Percentiles rank a stretch among this genome's conserved stretches.
phyloP scores from a whole-genome alignment of 2,888 invertebrate species.

The Ametastegia equiseti region DNA sequence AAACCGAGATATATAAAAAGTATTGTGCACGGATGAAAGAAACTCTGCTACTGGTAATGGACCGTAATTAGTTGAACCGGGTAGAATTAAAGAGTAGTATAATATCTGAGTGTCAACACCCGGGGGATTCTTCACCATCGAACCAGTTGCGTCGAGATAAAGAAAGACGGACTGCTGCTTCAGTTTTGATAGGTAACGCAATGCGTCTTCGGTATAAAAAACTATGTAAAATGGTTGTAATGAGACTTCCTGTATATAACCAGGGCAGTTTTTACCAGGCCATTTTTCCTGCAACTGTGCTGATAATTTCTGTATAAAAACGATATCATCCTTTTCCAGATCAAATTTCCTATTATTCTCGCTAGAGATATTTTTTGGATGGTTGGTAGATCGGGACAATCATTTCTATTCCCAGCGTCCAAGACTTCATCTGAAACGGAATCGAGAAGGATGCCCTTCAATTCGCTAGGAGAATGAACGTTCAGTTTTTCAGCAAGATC shows the following conservation, averaged over 20 bases:
- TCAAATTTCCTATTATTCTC: neutral
- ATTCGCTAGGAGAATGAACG: neutral
- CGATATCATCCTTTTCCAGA: neutral
- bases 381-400: neutral
- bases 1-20: slow-evolving; percentile 20
- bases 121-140: neutral
- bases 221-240: neutral
- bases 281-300: neutral
- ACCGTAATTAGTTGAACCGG: slow-evolving; percentile 33
- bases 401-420: neutral
- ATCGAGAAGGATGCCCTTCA: neutral
- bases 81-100: slow-evolving; percentile 38
- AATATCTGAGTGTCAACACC: neutral
- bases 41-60: slow-evolving; percentile 41
- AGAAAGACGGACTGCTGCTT: neutral
- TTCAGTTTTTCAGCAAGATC: neutral
- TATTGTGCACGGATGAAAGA: slow-evolving; percentile 20
- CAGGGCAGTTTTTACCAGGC: neutral
- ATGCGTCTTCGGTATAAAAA: neutral
- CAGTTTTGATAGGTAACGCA: neutral
- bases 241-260: neutral
- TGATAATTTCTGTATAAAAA: neutral
- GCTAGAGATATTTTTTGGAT: neutral
- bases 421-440: neutral
- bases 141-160: neutral